These are phyloP conservation scores for Athene noctua DNA, from an alignment of 2,113 vertebrate species.

Conservation along the genomic window DNA sequence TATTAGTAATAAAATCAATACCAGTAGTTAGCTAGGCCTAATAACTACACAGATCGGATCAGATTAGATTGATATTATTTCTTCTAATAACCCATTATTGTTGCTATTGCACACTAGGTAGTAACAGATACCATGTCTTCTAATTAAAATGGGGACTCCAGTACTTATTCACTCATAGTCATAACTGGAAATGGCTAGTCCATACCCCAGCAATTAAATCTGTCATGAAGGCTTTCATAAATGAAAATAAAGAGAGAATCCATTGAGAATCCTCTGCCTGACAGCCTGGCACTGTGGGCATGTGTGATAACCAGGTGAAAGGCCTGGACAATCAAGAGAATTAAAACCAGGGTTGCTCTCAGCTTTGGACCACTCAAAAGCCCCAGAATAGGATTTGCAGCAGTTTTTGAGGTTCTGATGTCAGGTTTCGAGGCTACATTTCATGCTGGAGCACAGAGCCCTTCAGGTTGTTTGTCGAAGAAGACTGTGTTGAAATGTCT, in stretches of 20 bases:
- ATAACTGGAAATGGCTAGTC: neutral
- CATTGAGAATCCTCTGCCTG: neutral
- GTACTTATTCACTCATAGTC: neutral
- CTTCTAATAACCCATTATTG: slow-evolving; percentile 21
- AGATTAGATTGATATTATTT: slow-evolving; percentile 17
- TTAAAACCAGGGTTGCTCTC: neutral
- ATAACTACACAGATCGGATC: slow-evolving; percentile 6
- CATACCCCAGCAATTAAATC: neutral
- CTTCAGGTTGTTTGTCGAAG: neutral
- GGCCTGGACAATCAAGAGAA: neutral
- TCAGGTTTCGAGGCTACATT: rapidly evolving
- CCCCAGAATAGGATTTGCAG: neutral
- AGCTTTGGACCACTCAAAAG: neutral
- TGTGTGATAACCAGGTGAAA: neutral
- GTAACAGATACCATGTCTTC: neutral
- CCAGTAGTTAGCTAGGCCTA: slow-evolving; percentile 23
- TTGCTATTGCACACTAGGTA: neutral
- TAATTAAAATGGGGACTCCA: slow-evolving; percentile 32
- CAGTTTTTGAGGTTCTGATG: neutral
- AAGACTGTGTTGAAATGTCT: neutral
- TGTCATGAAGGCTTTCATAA: neutral
- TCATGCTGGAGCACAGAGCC: neutral
- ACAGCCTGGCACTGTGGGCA: neutral
- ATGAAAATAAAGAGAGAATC: neutral
- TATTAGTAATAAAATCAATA: slow-evolving; percentile 66